These are phyloP conservation scores for Chelmon rostratus DNA, from an alignment of 2,797 vertebrate species.

Conservation along the genomic window DNA sequence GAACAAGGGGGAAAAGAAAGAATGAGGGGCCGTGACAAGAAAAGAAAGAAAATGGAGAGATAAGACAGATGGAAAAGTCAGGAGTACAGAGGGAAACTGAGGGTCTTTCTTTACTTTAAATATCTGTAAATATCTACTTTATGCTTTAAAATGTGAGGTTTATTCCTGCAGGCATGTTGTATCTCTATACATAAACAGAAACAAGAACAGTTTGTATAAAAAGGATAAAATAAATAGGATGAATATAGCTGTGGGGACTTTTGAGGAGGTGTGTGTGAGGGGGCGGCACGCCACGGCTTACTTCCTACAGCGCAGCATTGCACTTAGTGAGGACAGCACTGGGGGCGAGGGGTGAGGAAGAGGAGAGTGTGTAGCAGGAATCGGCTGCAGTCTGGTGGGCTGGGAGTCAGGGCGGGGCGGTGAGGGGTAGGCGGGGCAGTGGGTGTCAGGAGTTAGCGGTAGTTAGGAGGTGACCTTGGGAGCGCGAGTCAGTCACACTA, in stretches of 20 bases:
- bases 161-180: constrained; percentile 66
- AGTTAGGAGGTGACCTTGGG: constrained; percentile 70
- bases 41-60: constrained; percentile 26
- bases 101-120: constrained; percentile 61
- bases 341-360: constrained; percentile 16
- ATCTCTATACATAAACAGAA: constrained; percentile 76
- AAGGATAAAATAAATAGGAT: constrained; percentile 75
- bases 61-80: constrained; percentile 20
- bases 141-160: constrained; percentile 66
- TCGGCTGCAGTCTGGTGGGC: constrained; percentile 40
- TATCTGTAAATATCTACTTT: constrained; percentile 79
- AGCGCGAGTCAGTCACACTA: constrained; percentile 71
- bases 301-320: constrained; percentile 43
- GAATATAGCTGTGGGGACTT: constrained; percentile 66
- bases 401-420: constrained; percentile 28
- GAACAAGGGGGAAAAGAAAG: neutral
- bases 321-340: constrained; percentile 33
- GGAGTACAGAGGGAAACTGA: constrained; percentile 33
- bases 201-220: constrained; percentile 81
- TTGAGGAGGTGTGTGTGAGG: neutral
- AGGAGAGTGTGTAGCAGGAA: constrained; percentile 43
- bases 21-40: neutral
- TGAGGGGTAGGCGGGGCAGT: constrained; percentile 33
- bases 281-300: constrained; percentile 26
- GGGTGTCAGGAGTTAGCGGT: constrained; percentile 60